phyloP scores from a whole-genome alignment of 2,888 invertebrate genomes.

The Steinernema carpocapsae region DNA sequence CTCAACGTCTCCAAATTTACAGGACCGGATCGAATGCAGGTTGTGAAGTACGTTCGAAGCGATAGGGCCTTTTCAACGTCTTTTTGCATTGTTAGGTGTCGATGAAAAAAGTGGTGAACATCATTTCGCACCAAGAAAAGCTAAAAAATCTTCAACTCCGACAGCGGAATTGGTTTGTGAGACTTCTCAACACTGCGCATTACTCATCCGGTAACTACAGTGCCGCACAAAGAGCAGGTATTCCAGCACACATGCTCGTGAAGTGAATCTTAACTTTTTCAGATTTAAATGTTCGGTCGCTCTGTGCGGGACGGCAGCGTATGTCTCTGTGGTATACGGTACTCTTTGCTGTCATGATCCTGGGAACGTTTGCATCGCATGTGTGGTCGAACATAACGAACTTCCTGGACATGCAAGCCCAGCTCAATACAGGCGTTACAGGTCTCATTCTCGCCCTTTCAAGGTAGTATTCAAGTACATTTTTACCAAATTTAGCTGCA shows the following conservation, averaged over 20 bases:
- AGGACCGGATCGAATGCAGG: slow-evolving; percentile 58
- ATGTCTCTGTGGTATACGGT: slow-evolving; percentile 60
- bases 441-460: slow-evolving; percentile 48
- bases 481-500: too few species aligned
- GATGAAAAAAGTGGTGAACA: slow-evolving; percentile 55
- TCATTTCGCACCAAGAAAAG: slow-evolving; percentile 47
- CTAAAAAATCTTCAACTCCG: slow-evolving; percentile 42
- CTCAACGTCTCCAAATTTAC: slow-evolving; percentile 53
- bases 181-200: slow-evolving; percentile 49
- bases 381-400: slow-evolving; percentile 61
- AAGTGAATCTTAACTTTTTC: too few species aligned
- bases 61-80: not conserved
- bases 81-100: slow-evolving; percentile 48
- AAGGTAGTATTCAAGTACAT: slow-evolving; percentile 43
- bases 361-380: slow-evolving; percentile 56
- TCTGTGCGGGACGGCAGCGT: slow-evolving; percentile 52
- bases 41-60: slow-evolving; percentile 31
- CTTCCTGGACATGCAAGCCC: slow-evolving; percentile 50
- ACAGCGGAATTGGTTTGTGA: slow-evolving; percentile 46
- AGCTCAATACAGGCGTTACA: slow-evolving; percentile 38
- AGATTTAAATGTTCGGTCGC: slow-evolving; percentile 57
- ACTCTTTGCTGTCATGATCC: slow-evolving; percentile 54
- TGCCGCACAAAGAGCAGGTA: slow-evolving; percentile 50
- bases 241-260: not conserved
- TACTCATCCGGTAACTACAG: slow-evolving; percentile 57